Base-by-base conservation (phyloP, 2,113 vertebrate species). In the Lepidothrix coronata region DNA sequence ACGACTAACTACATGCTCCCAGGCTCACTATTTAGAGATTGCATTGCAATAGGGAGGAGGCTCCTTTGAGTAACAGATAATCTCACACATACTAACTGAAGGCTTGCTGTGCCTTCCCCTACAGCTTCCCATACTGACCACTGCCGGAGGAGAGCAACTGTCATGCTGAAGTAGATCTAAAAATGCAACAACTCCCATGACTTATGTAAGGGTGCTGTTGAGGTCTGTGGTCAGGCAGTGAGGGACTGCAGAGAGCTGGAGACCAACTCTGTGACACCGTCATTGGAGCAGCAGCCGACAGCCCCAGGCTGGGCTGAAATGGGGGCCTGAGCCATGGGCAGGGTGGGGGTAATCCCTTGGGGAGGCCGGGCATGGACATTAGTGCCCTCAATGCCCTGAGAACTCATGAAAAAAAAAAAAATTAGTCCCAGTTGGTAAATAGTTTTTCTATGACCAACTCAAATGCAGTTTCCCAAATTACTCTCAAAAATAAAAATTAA, bases 211-310 rank as follows among this genome's bases (percentile, higher is more conserved):
- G 61, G 33, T 48, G 28, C 21, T 7, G 1, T 17, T 17, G 39
- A 72, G 39, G 13, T 14, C 43, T 12, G 2, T 3, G 8, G 37
- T 37, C 6, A 5, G 41, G 12, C 43, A 88, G 51, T 14, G 48
- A 62, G 79, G 13, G 27, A n/a, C 31, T 85, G 37, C 14, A 46
- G 21, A 46, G 55, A 62, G 49, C 37, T 49, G 52, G 27, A 62
- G 24, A 61, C n/a, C 1, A 4, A 41, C 11, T 57, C 43, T 59
- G 44, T 19, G 39, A 24, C 30, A 39, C 27, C 3, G 0, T 27
- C 62, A 43, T 25, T 14, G 5, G 4, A 31, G 8, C n/a, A 55
- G 14, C 31, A n/a, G 18, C 48, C 4, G 5, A 78, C 30, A 71
- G 63, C n/a, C 30, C 22, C 25, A 44, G 46, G 12, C 27, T 54